Conservation (phyloP, 2,113 vertebrate genomes). For the Camelus bactrianus region DNA sequence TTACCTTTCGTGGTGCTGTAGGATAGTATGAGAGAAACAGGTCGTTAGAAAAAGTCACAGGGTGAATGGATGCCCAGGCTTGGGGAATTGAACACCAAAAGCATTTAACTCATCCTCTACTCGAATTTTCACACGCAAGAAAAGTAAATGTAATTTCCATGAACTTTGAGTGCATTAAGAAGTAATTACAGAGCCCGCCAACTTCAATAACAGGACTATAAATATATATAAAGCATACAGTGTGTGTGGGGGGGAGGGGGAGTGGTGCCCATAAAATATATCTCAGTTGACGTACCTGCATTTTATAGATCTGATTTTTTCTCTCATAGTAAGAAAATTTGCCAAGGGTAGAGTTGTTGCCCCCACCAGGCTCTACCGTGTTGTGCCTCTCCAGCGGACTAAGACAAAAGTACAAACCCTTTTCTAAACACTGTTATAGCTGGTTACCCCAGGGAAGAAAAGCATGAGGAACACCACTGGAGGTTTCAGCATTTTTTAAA, state of each 20-base stretch:
- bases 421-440: background rate
- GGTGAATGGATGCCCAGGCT: background rate
- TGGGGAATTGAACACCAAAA: background rate
- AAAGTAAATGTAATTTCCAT: background rate
- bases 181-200: background rate
- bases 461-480: rapidly evolving
- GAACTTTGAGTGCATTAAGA: background rate
- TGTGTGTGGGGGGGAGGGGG: background rate
- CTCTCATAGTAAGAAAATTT: background rate
- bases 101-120: background rate
- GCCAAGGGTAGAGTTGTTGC: background rate
- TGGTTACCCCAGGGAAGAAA: background rate
- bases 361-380: rapidly evolving
- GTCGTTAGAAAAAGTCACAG: background rate
- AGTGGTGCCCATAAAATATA: background rate
- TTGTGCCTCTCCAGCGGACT: background rate
- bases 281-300: background rate
- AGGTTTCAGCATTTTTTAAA: background rate
- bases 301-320: background rate
- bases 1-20: background rate
- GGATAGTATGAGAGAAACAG: background rate
- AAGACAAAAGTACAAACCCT: background rate
- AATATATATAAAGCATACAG: background rate
- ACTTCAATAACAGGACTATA: background rate
- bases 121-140: background rate